phyloP scores from a whole-genome alignment of 2,113 vertebrate species.

The Pelmatolapia mariae region DNA sequence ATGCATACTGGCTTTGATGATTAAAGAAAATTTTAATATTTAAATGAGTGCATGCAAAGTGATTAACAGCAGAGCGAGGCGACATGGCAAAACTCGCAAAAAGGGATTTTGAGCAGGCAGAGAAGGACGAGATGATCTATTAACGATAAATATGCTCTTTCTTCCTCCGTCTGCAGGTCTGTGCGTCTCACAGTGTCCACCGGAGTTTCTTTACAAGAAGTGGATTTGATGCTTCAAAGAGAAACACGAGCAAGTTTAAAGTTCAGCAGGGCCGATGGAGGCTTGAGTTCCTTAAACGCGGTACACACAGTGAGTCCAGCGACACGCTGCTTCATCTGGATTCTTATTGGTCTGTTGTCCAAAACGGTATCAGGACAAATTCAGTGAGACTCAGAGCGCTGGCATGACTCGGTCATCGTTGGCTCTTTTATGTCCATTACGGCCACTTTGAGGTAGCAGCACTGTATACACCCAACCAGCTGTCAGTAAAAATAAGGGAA shows the following conservation, averaged over 20 bases:
- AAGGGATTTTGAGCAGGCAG: constrained; percentile 80
- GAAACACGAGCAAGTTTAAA: not conserved
- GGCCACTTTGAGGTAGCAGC: not conserved
- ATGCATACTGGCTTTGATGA: constrained; percentile 99
- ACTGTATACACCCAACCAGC: not conserved
- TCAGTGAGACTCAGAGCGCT: not conserved
- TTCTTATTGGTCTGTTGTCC: not conserved
- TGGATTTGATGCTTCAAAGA: not conserved
- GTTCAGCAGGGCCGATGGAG: not conserved
- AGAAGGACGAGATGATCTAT: constrained; percentile 74
- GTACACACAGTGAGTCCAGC: no score
- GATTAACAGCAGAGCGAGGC: constrained; percentile 87
- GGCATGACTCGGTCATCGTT: not conserved
- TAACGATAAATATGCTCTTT: constrained; percentile 34
- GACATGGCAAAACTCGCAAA: constrained; percentile 85
- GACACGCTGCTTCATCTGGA: not conserved
- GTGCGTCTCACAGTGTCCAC: not conserved
- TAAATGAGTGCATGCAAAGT: constrained; percentile 99
- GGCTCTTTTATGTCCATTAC: not conserved
- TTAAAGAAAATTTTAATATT: constrained; percentile 99
- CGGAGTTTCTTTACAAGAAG: not conserved
- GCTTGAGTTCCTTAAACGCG: not conserved
- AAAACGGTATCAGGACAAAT: not conserved
- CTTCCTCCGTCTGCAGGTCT: not conserved
- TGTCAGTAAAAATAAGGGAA: not conserved